Percentiles rank a stretch among this genome's conserved stretches.
Conservation (phyloP, 2,113 vertebrate species). For the Engystomops pustulosus region DNA sequence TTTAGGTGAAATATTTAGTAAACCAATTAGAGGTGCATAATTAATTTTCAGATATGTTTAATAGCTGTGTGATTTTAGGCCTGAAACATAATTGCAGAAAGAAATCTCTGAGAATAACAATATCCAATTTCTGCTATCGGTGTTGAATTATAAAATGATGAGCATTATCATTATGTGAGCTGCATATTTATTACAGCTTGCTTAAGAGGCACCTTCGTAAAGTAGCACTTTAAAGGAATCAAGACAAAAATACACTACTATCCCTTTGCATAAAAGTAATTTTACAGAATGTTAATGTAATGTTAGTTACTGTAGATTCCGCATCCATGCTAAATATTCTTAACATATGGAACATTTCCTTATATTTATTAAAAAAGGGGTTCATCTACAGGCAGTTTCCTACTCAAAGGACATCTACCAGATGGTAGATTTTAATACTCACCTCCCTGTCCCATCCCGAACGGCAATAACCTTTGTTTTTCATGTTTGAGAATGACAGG, state of each 20-base stretch:
- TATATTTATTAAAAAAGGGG: too few relatives aligned
- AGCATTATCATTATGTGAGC: conserved; percentile 15
- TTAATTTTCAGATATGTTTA: conserved; percentile 50
- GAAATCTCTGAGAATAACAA: conserved; percentile 13
- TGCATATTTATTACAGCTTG: conserved; percentile 9
- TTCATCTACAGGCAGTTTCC: too few relatives aligned
- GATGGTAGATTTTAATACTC: too few relatives aligned
- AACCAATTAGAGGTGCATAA: conserved; percentile 52
- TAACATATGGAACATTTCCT: too few relatives aligned
- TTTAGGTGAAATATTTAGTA: conserved; percentile 49
- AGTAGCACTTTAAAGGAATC: not conserved
- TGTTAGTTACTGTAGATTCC: too few relatives aligned
- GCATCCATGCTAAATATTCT: too few relatives aligned
- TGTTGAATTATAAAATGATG: conserved; percentile 9
- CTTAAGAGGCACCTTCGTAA: not conserved
- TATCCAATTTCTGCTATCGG: conserved; percentile 29
- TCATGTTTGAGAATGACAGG: too few relatives aligned
- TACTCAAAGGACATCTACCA: too few relatives aligned
- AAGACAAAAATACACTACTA: not conserved
- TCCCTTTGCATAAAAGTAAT: too few relatives aligned
- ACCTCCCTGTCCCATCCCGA: too few relatives aligned
- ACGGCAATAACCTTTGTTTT: too few relatives aligned
- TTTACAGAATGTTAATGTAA: too few relatives aligned
- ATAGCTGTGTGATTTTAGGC: conserved; percentile 33
- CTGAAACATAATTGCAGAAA: conserved; percentile 14